These are phyloP conservation scores for Eueides isabella DNA, from an alignment of 1,140 invertebrate genomes.

Conservation along the genomic window DNA sequence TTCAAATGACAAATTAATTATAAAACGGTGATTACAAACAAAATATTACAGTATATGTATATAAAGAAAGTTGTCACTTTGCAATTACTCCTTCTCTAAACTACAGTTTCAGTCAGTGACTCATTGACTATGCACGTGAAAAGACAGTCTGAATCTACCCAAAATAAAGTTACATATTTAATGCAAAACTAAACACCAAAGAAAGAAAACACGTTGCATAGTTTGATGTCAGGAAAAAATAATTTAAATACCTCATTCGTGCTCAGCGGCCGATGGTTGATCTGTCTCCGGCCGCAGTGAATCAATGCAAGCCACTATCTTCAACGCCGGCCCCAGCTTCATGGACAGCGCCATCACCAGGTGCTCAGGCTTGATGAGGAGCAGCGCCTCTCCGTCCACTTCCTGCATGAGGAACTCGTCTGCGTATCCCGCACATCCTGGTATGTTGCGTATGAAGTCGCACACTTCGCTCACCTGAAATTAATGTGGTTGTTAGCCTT, in stretches of 20 bases:
- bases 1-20: too few species aligned
- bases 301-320: conserved; percentile 95
- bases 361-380: conserved; percentile 97
- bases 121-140: too few species aligned
- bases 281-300: conserved; percentile 86
- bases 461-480: conserved; percentile 87
- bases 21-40: too few species aligned
- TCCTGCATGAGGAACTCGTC: conserved; percentile 97
- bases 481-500: background rate
- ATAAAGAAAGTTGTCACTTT: too few species aligned
- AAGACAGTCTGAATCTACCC: too few species aligned
- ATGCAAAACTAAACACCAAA: too few species aligned
- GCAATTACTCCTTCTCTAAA: too few species aligned
- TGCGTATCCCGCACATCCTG: conserved; percentile 95
- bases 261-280: conserved; percentile 44
- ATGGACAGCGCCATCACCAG: conserved; percentile 97
- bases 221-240: too few species aligned
- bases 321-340: conserved; percentile 96
- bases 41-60: too few species aligned
- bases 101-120: too few species aligned
- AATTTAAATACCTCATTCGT: conserved; percentile 77
- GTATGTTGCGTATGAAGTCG: conserved; percentile 93
- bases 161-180: too few species aligned
- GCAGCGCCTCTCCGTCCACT: conserved; percentile 96
- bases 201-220: too few species aligned